Percentiles rank a stretch among this genome's conserved stretches.
Conservation (phyloP, 2,888 invertebrate species). For the Cheilosia vulpina region DNA sequence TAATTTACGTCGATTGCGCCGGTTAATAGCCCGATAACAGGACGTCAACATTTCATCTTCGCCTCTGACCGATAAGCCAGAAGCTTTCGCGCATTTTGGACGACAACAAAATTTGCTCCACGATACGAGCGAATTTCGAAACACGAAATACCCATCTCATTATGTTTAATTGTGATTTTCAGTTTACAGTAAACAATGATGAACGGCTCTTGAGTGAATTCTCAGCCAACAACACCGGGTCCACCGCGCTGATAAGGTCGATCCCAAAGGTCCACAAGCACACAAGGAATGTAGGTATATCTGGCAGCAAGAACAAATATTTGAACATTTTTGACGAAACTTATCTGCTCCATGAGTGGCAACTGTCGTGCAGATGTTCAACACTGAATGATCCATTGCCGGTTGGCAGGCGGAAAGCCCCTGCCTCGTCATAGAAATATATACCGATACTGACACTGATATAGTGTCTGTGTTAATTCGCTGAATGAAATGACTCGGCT, state of each 20-base stretch:
- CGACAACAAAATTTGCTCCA: slow-evolving; percentile 20
- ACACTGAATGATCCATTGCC: neutral
- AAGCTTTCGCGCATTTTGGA: neutral
- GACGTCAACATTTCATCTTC: slow-evolving; percentile 42
- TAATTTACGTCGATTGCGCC: slow-evolving; percentile 2
- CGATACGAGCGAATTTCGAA: slow-evolving; percentile 19
- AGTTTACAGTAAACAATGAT: neutral
- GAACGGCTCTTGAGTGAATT: slow-evolving; percentile 13
- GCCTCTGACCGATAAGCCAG: slow-evolving; percentile 43
- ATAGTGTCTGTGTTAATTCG: neutral
- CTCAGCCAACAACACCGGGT: slow-evolving; percentile 14
- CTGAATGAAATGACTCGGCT: slow-evolving; percentile 13
- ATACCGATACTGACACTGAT: neutral
- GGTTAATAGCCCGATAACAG: slow-evolving; percentile 42
- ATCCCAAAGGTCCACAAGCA: neutral
- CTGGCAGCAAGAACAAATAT: neutral
- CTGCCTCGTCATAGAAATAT: slow-evolving; percentile 48
- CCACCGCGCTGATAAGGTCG: slow-evolving; percentile 32
- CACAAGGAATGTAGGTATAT: neutral
- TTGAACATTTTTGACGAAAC: slow-evolving; percentile 11
- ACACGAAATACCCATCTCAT: slow-evolving; percentile 2
- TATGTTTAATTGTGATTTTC: slow-evolving; percentile 22
- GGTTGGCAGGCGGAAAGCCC: slow-evolving; percentile 3
- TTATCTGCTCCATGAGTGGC: slow-evolving; percentile 46
- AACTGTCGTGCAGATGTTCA: slow-evolving; percentile 54